Conservation (phyloP, 2,797 vertebrate species). For the Coregonus suidteri region DNA sequence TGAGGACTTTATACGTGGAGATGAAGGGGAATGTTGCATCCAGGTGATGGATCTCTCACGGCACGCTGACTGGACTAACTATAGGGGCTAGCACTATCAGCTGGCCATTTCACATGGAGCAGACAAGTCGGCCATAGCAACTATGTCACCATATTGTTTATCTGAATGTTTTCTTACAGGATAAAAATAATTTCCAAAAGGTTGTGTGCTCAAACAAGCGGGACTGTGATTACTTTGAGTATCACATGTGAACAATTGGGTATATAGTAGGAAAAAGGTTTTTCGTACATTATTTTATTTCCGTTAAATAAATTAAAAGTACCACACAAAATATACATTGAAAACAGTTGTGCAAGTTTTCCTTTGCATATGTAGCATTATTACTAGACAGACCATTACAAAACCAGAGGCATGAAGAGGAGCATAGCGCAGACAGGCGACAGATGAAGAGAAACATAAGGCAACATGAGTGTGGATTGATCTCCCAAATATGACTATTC, state of each 20-base stretch:
- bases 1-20: conserved; percentile 62
- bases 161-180: not conserved
- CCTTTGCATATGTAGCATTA: conserved; percentile 62
- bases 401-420: conserved; percentile 41
- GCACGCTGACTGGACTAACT: conserved; percentile 50
- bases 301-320: conserved; percentile 83
- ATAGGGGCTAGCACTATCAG: conserved; percentile 62
- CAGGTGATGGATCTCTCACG: conserved; percentile 59
- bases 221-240: not conserved
- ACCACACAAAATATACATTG: conserved; percentile 61
- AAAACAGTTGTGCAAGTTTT: conserved; percentile 58
- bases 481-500: not conserved
- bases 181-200: not conserved
- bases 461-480: conserved; percentile 36
- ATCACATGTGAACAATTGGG: not conserved
- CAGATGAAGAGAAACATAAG: conserved; percentile 26
- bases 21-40: conserved; percentile 65
- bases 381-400: conserved; percentile 50
- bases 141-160: not conserved
- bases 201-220: no score
- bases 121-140: conserved; percentile 36
- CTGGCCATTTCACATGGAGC: conserved; percentile 63
- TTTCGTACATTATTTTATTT: conserved; percentile 72
- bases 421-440: conserved; percentile 23
- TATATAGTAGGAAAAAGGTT: conserved; percentile 8